Base-by-base conservation (phyloP, 1,140 invertebrate genomes). In the Eupristina koningsbergeri region DNA sequence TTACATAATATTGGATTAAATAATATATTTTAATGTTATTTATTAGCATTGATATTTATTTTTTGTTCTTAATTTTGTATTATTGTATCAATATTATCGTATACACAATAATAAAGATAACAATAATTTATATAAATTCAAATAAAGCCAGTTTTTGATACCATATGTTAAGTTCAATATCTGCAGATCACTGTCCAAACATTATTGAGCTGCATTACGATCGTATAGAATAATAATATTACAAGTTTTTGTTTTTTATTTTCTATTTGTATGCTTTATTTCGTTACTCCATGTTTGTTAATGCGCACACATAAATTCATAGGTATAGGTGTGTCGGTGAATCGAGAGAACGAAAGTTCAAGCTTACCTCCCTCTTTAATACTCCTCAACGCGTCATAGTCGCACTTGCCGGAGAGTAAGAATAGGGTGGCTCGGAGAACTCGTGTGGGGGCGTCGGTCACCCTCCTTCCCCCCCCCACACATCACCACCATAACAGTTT, bases 381-480 rank as follows among this genome's bases (percentile, higher is more conserved):
- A 17, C 41, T 19, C 15, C 73, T 74, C 45, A 50, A 6, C 73
- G 45, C 73, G 73, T 47, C 73, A 50, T 8, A 74, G 45, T n/a
- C 45, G 73, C 45, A 29, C 39, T 19, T 26, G 13, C 45, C 45
- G 73, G 45, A 41, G 13, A 74, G 29, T 13, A 80, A 80, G 64
- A 80, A 80, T 80, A 45, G 64, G 64, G 41, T 75, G 39, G 69
- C 39, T 53, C 73, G 50, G 34, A 31, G 39, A 50, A 45, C 34
- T 31, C 17, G 63, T 41, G 41, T 71, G 45, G 31, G 45, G 39
- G 63, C 22, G 39, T 45, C 19, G 71, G 47, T 50, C 34, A 73
- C n/a, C 36, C 34, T 47, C 39, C 39, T 2, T 39, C 19, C 41
- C 29, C 15, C 8, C 64, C 0, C 7, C 15, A 34, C 19, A n/a